Percentiles rank a stretch among this genome's conserved stretches.
Conservation (phyloP, 2,797 vertebrate genomes). For the Philypnodon macrostomus region DNA sequence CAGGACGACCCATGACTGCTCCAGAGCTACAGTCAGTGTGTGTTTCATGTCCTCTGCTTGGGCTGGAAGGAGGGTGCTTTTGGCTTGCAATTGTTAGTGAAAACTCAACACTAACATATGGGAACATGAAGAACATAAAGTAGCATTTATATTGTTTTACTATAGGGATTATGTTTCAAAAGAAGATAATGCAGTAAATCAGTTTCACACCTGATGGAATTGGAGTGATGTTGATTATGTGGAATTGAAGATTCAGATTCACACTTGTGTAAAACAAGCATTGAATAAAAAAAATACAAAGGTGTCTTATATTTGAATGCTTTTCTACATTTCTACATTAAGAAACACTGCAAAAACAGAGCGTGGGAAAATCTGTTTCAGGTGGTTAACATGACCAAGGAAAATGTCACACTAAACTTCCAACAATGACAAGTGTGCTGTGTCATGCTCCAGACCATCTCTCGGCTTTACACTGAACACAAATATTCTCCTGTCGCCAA, state of each 20-base stretch:
- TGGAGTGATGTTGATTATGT: too few species aligned
- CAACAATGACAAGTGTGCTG: background rate
- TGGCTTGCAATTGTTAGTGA: constrained; percentile 30
- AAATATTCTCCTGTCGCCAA: constrained; percentile 46
- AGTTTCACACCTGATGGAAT: background rate
- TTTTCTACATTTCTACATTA: background rate
- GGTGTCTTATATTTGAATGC: background rate
- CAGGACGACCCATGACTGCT: constrained; percentile 35
- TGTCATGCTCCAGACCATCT: constrained; percentile 7
- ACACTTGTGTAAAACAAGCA: too few species aligned
- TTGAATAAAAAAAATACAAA: too few species aligned
- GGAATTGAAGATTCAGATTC: too few species aligned
- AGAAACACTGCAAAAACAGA: background rate
- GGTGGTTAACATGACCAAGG: constrained; percentile 1
- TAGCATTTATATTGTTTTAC: too few species aligned
- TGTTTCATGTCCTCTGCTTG: constrained; percentile 45
- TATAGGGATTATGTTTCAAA: background rate
- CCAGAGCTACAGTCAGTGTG: constrained; percentile 23
- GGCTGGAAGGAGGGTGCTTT: constrained; percentile 62
- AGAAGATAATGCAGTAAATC: background rate
- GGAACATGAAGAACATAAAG: too few species aligned
- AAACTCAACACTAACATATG: constrained; percentile 31
- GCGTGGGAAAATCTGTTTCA: constrained; percentile 1
- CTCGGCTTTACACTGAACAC: constrained; percentile 30
- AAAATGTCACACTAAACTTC: constrained; percentile 9